Percentiles rank a stretch among this genome's conserved stretches.
phyloP scores from a whole-genome alignment of 2,113 vertebrate genomes.

The Hippoglossus stenolepis region DNA sequence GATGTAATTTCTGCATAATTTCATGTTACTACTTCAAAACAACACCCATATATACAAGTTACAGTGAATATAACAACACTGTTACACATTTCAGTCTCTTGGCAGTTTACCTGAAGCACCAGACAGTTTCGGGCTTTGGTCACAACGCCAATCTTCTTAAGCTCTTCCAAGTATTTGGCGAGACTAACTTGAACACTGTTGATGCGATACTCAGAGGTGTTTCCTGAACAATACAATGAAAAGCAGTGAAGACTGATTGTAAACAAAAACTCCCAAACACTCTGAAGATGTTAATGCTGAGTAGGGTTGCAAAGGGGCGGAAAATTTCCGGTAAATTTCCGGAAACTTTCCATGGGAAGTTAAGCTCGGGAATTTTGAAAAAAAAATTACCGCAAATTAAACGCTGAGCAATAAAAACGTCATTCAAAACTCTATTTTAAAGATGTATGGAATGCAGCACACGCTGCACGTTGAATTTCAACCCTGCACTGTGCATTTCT shows the following conservation, averaged over 20 bases:
- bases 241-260: neutral
- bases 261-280: no score
- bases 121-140: constrained; percentile 92
- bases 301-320: no score
- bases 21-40: neutral
- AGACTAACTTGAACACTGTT: constrained; percentile 80
- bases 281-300: no score
- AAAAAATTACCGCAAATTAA: no score
- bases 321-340: no score
- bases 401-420: no score
- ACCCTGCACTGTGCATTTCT: no score
- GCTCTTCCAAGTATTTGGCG: constrained; percentile 82
- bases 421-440: no score
- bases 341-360: no score
- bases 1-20: neutral
- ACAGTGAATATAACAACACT: neutral
- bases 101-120: constrained; percentile 91
- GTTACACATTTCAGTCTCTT: neutral
- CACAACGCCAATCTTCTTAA: constrained; percentile 90
- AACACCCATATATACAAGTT: neutral
- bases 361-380: no score
- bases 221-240: constrained; percentile 74
- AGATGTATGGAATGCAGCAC: no score
- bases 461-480: no score
- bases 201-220: constrained; percentile 86